phyloP scores from a whole-genome alignment of 1,140 invertebrate species.

The Lerema accius region DNA sequence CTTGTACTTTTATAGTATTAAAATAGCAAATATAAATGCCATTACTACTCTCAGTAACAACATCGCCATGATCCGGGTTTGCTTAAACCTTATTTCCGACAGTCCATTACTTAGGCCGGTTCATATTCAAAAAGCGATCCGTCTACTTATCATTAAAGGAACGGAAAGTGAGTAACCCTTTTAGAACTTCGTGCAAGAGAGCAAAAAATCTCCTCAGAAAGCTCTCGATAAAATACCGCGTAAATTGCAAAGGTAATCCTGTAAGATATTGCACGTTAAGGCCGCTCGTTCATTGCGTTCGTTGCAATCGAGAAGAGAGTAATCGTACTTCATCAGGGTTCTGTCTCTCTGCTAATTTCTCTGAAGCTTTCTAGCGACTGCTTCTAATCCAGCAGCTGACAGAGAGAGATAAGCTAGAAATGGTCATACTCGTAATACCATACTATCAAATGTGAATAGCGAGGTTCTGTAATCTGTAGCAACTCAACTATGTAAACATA shows the following conservation, averaged over 20 bases:
- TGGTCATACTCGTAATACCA: no score
- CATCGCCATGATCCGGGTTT: no score
- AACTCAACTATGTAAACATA: no score
- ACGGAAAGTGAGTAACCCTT: neutral
- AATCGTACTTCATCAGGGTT: constrained; percentile 48
- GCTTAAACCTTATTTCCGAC: neutral
- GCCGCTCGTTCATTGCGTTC: constrained; percentile 31
- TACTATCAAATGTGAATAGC: no score
- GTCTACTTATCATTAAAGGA: neutral
- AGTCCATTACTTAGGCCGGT: neutral
- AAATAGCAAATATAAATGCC: no score
- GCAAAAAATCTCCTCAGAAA: constrained; percentile 11
- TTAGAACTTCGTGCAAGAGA: neutral
- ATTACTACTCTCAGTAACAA: no score
- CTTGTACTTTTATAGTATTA: no score
- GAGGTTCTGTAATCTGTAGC: no score
- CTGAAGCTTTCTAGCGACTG: constrained; percentile 37
- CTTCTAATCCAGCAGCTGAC: constrained; percentile 1
- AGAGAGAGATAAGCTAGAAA: no score
- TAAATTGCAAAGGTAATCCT: constrained; percentile 33
- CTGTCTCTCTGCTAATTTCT: constrained; percentile 40
- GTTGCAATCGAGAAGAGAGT: constrained; percentile 41
- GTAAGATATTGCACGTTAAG: constrained; percentile 21
- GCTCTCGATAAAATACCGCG: constrained; percentile 20
- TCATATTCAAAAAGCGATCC: neutral